A percentile compares a stretch with the other conserved stretches of the same genome.
These are phyloP conservation scores for Nipponia nippon DNA, from an alignment of 2,113 vertebrate genomes.

Conservation along the genomic window DNA sequence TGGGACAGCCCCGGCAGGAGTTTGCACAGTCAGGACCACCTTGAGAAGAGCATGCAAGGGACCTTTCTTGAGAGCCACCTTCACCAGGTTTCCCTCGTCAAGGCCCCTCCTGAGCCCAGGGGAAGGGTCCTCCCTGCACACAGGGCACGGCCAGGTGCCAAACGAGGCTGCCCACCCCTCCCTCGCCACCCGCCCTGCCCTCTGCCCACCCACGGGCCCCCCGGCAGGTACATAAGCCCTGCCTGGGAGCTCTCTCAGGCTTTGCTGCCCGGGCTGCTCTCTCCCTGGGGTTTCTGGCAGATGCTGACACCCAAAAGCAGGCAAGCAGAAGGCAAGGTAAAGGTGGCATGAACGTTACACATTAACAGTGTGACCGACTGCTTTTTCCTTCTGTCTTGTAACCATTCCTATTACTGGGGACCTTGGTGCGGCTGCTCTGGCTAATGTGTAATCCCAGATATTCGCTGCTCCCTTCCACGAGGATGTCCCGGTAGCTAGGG, in stretches of 20 bases:
- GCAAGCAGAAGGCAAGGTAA: neutral
- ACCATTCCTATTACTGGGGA: neutral
- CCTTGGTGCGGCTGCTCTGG: neutral
- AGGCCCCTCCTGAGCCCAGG: neutral
- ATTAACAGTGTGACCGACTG: slow-evolving; percentile 6
- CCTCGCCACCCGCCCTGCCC: neutral
- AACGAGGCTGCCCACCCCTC: neutral
- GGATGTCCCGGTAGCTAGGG: slow-evolving; percentile 20
- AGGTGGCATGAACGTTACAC: neutral
- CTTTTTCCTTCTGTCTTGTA: neutral
- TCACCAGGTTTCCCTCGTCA: neutral
- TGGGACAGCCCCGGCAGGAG: neutral
- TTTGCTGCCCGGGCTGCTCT: neutral
- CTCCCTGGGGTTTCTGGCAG: neutral
- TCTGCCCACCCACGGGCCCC: neutral
- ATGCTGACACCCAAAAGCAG: neutral
- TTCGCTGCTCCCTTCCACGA: neutral
- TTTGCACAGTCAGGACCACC: rapidly evolving
- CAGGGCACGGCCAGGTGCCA: neutral
- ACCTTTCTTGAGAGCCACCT: too few species aligned
- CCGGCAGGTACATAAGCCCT: neutral
- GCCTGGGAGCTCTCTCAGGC: rapidly evolving
- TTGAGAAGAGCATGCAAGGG: neutral
- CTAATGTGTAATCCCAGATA: slow-evolving; percentile 45
- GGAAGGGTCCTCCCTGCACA: neutral